A percentile compares a stretch with the other conserved stretches of the same genome.
These are phyloP conservation scores for Kryptolebias marmoratus DNA, from an alignment of 2,113 vertebrate genomes.

Conservation along the genomic window DNA sequence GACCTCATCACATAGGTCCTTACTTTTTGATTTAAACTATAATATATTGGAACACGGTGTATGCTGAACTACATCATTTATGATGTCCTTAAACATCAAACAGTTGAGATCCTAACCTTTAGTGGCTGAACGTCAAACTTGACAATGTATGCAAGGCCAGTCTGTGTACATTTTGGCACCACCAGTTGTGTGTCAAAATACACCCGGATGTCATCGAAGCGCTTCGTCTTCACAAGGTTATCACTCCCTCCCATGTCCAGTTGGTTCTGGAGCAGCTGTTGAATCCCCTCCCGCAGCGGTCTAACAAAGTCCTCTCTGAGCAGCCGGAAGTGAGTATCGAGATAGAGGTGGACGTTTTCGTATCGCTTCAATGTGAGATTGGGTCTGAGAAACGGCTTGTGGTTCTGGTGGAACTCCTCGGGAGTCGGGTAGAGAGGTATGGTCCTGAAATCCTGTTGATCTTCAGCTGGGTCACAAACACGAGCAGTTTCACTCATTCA, in stretches of 20 bases:
- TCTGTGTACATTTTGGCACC: slow-evolving; percentile 80
- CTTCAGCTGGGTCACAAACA: slow-evolving; percentile 55
- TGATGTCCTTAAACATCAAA: neutral
- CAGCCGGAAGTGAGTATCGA: slow-evolving; percentile 95
- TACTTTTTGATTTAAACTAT: neutral
- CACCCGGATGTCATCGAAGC: slow-evolving; percentile 89
- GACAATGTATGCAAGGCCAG: slow-evolving; percentile 86
- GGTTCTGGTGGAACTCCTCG: slow-evolving; percentile 83
- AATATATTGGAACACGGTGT: no score
- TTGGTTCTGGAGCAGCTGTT: slow-evolving; percentile 81
- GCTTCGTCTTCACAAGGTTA: slow-evolving; percentile 75
- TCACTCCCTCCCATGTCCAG: slow-evolving; percentile 59
- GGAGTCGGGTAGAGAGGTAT: slow-evolving; percentile 88
- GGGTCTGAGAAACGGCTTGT: slow-evolving; percentile 87
- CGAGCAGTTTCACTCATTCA: neutral
- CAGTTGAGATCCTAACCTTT: slow-evolving; percentile 63
- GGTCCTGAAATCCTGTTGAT: slow-evolving; percentile 77
- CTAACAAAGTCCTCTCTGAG: slow-evolving; percentile 93
- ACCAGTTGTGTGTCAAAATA: slow-evolving; percentile 86
- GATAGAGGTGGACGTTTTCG: slow-evolving; percentile 83
- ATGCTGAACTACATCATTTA: no score
- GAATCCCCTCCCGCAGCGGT: slow-evolving; percentile 90
- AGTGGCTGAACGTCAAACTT: slow-evolving; percentile 87
- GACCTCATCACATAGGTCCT: neutral
- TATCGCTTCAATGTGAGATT: slow-evolving; percentile 86